A percentile compares a stretch with the other conserved stretches of the same genome.
These are phyloP conservation scores for Diorhabda elongata DNA, from an alignment of 1,140 invertebrate species.

Conservation along the genomic window DNA sequence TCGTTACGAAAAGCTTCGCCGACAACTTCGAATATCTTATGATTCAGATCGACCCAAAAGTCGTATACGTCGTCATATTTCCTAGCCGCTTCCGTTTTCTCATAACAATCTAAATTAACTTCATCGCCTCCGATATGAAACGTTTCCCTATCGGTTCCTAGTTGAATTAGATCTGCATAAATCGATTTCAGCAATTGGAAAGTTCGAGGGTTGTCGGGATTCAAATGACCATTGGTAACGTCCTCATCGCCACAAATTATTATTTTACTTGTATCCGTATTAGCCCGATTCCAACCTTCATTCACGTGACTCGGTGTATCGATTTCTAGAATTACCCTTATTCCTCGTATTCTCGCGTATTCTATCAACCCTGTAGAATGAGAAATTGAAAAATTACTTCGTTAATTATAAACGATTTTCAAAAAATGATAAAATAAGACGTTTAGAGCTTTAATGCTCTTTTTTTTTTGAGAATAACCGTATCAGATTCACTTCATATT, in stretches of 20 bases:
- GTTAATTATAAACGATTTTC: no score
- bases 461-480: no score
- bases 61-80: conserved; percentile 59
- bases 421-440: no score
- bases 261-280: conserved; percentile 56
- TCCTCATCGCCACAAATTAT: conserved; percentile 56
- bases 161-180: conserved; percentile 62
- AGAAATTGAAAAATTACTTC: no score
- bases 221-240: conserved; percentile 57
- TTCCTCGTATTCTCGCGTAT: conserved; percentile 63
- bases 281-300: conserved; percentile 71
- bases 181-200: conserved; percentile 61
- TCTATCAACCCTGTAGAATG: conserved; percentile 50
- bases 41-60: conserved; percentile 71
- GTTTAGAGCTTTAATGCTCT: no score
- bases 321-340: conserved; percentile 67
- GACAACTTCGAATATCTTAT: conserved; percentile 57
- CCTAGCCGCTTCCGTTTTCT: conserved; percentile 49
- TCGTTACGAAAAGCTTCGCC: conserved; percentile 61
- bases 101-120: conserved; percentile 69
- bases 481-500: no score
- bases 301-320: conserved; percentile 79
- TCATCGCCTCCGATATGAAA: conserved; percentile 82
- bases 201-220: conserved; percentile 68
- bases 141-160: conserved; percentile 58